Percentiles rank a stretch among this genome's conserved stretches.
These are phyloP conservation scores for Microcaecilia unicolor DNA, from an alignment of 2,797 vertebrate genomes.

Conservation along the genomic window DNA sequence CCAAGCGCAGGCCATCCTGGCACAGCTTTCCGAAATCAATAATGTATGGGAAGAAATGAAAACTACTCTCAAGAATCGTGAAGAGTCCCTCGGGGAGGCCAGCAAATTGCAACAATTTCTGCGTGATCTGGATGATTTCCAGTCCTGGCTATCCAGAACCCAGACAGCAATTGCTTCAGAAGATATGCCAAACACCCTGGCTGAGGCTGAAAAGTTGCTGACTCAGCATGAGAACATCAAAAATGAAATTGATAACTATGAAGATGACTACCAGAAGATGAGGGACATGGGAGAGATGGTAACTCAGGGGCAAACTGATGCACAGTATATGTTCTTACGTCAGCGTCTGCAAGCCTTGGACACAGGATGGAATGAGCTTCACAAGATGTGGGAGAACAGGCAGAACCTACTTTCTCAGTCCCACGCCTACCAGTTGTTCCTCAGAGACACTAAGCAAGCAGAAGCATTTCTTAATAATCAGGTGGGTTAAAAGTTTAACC, in stretches of 20 bases:
- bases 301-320: constrained; percentile 89
- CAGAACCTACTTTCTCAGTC: constrained; percentile 93
- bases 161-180: constrained; percentile 94
- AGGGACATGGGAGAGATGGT: constrained; percentile 98
- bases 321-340: constrained; percentile 94
- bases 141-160: constrained; percentile 91
- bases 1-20: constrained; percentile 83
- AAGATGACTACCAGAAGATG: constrained; percentile 98
- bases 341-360: constrained; percentile 91
- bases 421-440: constrained; percentile 91
- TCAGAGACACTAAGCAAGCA: constrained; percentile 85
- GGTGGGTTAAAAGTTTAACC: constrained; percentile 33
- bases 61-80: constrained; percentile 82
- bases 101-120: constrained; percentile 97
- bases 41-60: constrained; percentile 95
- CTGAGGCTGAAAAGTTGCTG: constrained; percentile 91
- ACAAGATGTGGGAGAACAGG: constrained; percentile 98
- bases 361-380: constrained; percentile 95
- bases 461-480: constrained; percentile 82
- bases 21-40: constrained; percentile 78
- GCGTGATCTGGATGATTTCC: constrained; percentile 92
- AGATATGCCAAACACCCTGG: constrained; percentile 91
- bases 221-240: constrained; percentile 92
- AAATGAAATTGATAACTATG: constrained; percentile 91
- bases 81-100: constrained; percentile 91